Evolutionary conservation across 2,888 invertebrate genomes (phyloP).

Genomic region (Tenodera sinensis): DNA sequence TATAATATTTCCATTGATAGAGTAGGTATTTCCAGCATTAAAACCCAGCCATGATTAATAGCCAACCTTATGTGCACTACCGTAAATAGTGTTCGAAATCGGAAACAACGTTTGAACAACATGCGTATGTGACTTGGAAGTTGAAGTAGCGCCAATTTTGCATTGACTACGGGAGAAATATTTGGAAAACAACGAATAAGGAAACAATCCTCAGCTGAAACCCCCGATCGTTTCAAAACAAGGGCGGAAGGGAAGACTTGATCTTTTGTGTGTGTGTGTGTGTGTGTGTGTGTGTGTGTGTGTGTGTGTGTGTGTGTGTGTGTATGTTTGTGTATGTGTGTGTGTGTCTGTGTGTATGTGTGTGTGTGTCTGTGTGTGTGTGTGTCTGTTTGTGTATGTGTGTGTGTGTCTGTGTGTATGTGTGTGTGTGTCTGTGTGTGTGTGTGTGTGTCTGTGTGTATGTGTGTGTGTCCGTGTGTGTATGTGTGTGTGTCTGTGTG

Average conservation of each 20-base stretch:
- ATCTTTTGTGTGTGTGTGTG: neutral
- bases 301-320: neutral
- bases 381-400: too few species aligned
- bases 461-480: neutral
- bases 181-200: neutral
- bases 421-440: neutral
- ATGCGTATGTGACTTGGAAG: too few species aligned
- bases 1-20: too few species aligned
- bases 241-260: neutral
- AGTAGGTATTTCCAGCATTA: too few species aligned
- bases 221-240: neutral
- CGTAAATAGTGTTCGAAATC: too few species aligned
- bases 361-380: neutral
- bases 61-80: too few species aligned
- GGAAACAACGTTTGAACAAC: too few species aligned
- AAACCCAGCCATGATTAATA: too few species aligned
- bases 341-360: neutral
- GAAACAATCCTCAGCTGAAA: neutral
- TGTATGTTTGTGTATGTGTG: neutral
- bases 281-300: neutral
- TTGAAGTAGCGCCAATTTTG: too few species aligned
- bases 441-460: neutral
- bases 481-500: neutral
- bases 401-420: neutral
- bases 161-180: neutral